Conservation (phyloP, 1,140 invertebrate genomes). For the Andrena cerasifolii region DNA sequence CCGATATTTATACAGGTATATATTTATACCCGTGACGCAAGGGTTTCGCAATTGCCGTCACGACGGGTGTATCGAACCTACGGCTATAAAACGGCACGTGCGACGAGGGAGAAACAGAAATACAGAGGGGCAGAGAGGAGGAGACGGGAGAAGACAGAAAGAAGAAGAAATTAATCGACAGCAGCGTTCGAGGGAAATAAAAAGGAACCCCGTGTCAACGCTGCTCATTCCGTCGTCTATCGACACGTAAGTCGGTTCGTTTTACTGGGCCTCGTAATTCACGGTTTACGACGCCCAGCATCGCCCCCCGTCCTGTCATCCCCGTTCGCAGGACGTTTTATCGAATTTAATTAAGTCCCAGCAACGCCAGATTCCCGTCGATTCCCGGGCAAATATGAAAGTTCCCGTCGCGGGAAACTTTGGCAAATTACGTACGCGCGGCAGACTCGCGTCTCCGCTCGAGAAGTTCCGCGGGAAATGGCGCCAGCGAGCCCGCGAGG, state of each 20-base stretch:
- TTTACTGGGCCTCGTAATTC: slow-evolving; percentile 39
- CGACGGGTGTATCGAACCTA: neutral
- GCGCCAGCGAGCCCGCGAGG: neutral
- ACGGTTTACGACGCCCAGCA: slow-evolving; percentile 37
- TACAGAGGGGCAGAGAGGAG: too few species aligned
- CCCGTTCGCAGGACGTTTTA: slow-evolving; percentile 16
- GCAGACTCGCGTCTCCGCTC: too few species aligned
- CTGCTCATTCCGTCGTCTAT: neutral
- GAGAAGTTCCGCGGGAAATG: slow-evolving; percentile 2
- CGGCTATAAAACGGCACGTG: slow-evolving; percentile 14
- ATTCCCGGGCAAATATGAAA: slow-evolving; percentile 10
- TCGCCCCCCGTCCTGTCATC: neutral
- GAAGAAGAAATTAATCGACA: slow-evolving; percentile 35
- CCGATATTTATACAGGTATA: slow-evolving; percentile 36
- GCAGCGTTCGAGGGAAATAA: slow-evolving; percentile 17
- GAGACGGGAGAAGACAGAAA: too few species aligned
- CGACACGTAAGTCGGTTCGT: slow-evolving; percentile 35
- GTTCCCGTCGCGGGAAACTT: neutral
- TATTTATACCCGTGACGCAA: slow-evolving; percentile 33
- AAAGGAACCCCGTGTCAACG: slow-evolving; percentile 22
- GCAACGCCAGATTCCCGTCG: slow-evolving; percentile 3
- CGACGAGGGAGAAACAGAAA: neutral
- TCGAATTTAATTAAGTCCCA: slow-evolving; percentile 48
- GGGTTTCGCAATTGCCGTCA: slow-evolving; percentile 24
- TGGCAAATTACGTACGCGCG: neutral